phyloP scores from a whole-genome alignment of 2,797 vertebrate genomes.

The Lateolabrax maculatus region DNA sequence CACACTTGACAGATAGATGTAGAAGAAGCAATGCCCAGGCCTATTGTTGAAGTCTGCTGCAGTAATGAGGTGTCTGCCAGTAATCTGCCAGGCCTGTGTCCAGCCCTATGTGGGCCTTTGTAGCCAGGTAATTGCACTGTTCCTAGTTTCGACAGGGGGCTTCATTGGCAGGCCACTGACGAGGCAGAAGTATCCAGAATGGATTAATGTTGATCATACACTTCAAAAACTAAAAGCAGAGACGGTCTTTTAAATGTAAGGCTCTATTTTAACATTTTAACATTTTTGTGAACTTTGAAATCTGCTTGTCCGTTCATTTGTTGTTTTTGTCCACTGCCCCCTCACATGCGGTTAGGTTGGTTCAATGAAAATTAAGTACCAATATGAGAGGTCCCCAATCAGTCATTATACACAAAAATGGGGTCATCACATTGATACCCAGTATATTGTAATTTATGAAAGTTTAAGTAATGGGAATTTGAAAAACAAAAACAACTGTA shows the following conservation, averaged over 20 bases:
- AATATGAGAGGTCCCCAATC: neutral
- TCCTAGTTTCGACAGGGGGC: slow-evolving; percentile 60
- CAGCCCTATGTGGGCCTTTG: slow-evolving; percentile 72
- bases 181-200: slow-evolving; percentile 46
- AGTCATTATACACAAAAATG: neutral
- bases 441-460: slow-evolving; percentile 5
- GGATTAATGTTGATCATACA: slow-evolving; percentile 48
- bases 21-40: slow-evolving; percentile 72
- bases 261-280: neutral
- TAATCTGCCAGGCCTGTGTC: slow-evolving; percentile 80
- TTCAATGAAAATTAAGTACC: slow-evolving; percentile 6
- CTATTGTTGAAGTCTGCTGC: slow-evolving; percentile 80
- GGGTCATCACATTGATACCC: neutral
- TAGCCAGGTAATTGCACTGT: slow-evolving; percentile 82
- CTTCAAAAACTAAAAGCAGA: slow-evolving; percentile 30
- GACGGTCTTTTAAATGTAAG: neutral
- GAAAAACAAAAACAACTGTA: neutral
- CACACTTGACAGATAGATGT: slow-evolving; percentile 84
- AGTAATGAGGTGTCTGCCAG: slow-evolving; percentile 85
- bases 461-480: neutral
- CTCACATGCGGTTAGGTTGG: slow-evolving; percentile 13
- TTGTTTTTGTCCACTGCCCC: neutral
- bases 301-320: slow-evolving; percentile 4
- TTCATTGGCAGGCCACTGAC: slow-evolving; percentile 36
- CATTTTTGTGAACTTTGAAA: slow-evolving; percentile 3